phyloP scores from a whole-genome alignment of 2,113 vertebrate species.

The Salminus brasiliensis region DNA sequence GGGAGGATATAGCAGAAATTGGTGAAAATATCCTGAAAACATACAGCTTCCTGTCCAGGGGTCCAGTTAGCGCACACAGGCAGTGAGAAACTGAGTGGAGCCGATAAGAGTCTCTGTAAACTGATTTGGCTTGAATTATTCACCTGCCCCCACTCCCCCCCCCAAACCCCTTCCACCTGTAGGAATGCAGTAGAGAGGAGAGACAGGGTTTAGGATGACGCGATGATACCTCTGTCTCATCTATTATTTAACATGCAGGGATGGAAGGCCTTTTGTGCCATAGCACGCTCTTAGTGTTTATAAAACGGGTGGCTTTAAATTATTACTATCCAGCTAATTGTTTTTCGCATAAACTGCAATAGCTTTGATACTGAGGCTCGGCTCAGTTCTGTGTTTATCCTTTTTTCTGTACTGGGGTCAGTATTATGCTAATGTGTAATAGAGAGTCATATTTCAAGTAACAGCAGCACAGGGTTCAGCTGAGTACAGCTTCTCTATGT shows the following conservation, averaged over 20 bases:
- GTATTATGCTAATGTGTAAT: too few relatives aligned
- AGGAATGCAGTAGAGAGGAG: slow-evolving; percentile 42
- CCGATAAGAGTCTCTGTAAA: slow-evolving; percentile 47
- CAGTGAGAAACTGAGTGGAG: slow-evolving; percentile 2
- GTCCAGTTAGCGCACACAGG: slow-evolving; percentile 6
- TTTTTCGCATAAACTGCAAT: too few relatives aligned
- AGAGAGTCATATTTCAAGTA: too few relatives aligned
- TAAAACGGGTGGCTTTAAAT: not conserved
- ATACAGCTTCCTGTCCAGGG: not conserved
- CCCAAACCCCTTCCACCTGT: slow-evolving; percentile 2
- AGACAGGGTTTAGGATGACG: slow-evolving; percentile 55
- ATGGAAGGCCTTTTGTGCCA: slow-evolving; percentile 37
- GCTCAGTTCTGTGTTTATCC: too few relatives aligned
- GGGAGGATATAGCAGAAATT: not conserved
- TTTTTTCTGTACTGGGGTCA: too few relatives aligned
- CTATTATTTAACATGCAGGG: slow-evolving; percentile 50
- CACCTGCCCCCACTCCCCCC: too few relatives aligned
- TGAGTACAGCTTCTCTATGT: too few relatives aligned
- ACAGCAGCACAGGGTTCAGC: too few relatives aligned
- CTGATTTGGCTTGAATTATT: slow-evolving; percentile 64
- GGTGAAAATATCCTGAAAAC: slow-evolving; percentile 10
- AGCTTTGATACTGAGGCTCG: too few relatives aligned
- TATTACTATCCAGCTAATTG: not conserved
- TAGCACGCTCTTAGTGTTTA: not conserved
- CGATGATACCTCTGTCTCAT: slow-evolving; percentile 52